These are phyloP conservation scores for Microtus montanus DNA, from an alignment of 2,113 vertebrate genomes.

Conservation along the genomic window DNA sequence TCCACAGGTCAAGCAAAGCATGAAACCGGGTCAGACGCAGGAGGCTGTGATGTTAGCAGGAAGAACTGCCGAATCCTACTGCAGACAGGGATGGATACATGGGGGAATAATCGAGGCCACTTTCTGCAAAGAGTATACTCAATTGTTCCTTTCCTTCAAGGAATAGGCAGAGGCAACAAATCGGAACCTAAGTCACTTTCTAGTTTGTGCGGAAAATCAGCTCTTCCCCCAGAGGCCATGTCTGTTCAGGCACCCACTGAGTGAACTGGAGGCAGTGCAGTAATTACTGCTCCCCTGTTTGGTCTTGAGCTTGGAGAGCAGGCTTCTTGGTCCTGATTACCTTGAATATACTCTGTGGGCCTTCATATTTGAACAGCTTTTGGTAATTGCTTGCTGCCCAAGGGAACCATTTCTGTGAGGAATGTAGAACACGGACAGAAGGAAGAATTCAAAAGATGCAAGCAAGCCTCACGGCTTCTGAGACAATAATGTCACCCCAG, in stretches of 20 bases:
- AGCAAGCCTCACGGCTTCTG: not conserved
- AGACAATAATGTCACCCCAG: slow-evolving; percentile 1
- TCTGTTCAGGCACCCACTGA: not conserved
- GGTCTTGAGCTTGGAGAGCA: not conserved
- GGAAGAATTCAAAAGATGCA: slow-evolving; percentile 22
- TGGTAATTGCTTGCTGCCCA: not conserved
- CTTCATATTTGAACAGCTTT: slow-evolving; percentile 49
- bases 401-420: slow-evolving; percentile 23
- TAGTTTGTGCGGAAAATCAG: not conserved
- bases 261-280: not conserved
- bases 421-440: not conserved
- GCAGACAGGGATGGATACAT: not conserved
- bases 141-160: not conserved
- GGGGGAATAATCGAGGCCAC: not conserved
- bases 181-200: not conserved
- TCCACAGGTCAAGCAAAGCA: not conserved
- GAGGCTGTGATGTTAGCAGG: not conserved
- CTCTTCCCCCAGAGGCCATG: not conserved
- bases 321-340: slow-evolving; percentile 1
- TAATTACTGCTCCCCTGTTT: not conserved
- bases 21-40: not conserved
- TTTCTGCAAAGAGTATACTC: not conserved
- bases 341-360: not conserved
- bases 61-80: not conserved
- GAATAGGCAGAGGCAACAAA: not conserved